Base-by-base conservation (phyloP, 2,113 vertebrate species). In the Zootoca vivipara region DNA sequence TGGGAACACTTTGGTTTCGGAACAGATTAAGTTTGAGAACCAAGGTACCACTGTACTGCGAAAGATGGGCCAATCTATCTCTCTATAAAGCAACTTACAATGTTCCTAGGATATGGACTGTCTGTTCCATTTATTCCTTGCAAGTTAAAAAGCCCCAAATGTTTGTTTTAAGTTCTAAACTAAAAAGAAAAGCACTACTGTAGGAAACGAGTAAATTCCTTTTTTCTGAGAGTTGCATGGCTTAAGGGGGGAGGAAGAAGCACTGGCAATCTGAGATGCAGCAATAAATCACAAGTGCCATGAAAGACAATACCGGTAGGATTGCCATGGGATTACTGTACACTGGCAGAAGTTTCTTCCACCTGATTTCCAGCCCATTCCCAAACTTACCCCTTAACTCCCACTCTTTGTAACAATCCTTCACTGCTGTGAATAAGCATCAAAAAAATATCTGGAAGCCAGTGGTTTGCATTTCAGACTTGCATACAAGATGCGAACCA, bases 351-450 rank as follows among this genome's bases (percentile, higher is more conserved):
- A 89, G n/a, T 80, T 92, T 77, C 83, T 86, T 69, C 77, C 87
- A 65, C 33, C 40, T 26, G 73, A 86, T 40, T 84, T 79, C 83
- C 85, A 86, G 83, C 84, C 40, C 58, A 70, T 88, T 62, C 87
- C 0, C 75, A 82, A 82, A 82, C 81, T 86, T 83, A 79, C 67
- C 75, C 56, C 90, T 88, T 67, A 8, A 69, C 65, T 28, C 82
- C 77, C 89, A 89, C 80, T 91, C 78, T 86, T 82, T 62, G 64
- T 84, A 89, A 90, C 77, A 35, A 72, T 89, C 88, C 85, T 92
- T 87, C 69, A 84, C 70, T 86, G 84, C 82, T 80, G 88, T 35
- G 40, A 83, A 87, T 78, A 87, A 85, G 78, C 73, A 72, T 8
- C 38, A 56, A 85, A 0, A 0, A 70, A 3, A 4, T 46, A 92